A percentile compares a stretch with the other conserved stretches of the same genome.
phyloP scores from a whole-genome alignment of 2,113 vertebrate genomes.

The Pantherophis guttatus region DNA sequence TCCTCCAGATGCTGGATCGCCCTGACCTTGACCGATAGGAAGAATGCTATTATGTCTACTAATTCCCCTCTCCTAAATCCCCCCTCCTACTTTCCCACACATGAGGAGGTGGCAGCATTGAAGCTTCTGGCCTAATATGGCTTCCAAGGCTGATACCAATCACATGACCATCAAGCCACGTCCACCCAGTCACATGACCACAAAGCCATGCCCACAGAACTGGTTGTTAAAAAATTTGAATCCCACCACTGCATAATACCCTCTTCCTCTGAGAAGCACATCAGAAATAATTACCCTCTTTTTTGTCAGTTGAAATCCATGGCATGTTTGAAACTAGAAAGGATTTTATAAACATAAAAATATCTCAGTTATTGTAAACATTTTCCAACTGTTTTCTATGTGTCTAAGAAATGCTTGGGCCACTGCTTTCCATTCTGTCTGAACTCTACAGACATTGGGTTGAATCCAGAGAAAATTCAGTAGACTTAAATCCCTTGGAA shows the following conservation, averaged over 20 bases:
- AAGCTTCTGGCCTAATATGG: too few species aligned
- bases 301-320: constrained; percentile 51
- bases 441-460: neutral
- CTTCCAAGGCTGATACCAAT: too few species aligned
- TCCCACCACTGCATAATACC: neutral
- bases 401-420: constrained; percentile 49
- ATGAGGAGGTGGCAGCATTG: too few species aligned
- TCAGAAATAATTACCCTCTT: constrained; percentile 41
- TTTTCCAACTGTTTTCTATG: constrained; percentile 44
- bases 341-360: constrained; percentile 46
- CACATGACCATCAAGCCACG: too few species aligned
- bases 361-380: constrained; percentile 51
- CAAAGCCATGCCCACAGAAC: too few species aligned
- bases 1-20: too few species aligned
- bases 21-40: too few species aligned
- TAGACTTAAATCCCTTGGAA: neutral
- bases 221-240: too few species aligned
- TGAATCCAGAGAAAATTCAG: neutral
- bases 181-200: too few species aligned
- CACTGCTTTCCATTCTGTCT: neutral
- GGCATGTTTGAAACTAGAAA: constrained; percentile 59
- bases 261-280: neutral
- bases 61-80: too few species aligned
- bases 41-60: too few species aligned
- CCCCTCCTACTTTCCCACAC: too few species aligned